Evolutionary conservation across 2,113 vertebrate species (phyloP), one percentile per base, ranked within the genome.

Genomic region (Upupa epops): DNA sequence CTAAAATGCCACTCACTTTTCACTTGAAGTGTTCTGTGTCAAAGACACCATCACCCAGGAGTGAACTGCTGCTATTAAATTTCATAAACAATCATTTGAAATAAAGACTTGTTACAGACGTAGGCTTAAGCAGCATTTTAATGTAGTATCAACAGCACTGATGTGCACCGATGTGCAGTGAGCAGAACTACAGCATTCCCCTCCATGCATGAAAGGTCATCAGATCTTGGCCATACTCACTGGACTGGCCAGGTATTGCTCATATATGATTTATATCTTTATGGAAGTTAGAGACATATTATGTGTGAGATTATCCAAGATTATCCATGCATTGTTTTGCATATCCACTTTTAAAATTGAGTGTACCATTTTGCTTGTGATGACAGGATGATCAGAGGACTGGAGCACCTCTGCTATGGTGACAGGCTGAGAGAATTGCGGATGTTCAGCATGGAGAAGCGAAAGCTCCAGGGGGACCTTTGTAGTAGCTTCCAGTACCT

Each of bases 31-130:
- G 59, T 58, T 34, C 56, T 32, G 40, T 93, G 93, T 95, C 80
- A 75, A 73, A 90, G 83, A 40, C 55, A 45, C 48, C 71, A 34
- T 89, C 86, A 52, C 82, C 81, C 48, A 49, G 75, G 81, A 24
- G 26, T 68, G 88, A 84, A 45, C 60, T 81, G 89, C 72, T 85
- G 55, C 65, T 71, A 37, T 82, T 83, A 75, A 73, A 66, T 92
- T 46, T 45, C 70, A 40, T 66, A 74, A 88, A 77, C 83, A 84
- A 66, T 48, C 25, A 9, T 51, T 64, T 89, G 36, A 66, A 72
- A 54, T 58, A 83, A 88, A 40, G 63, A 70, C 49, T 83, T 91
- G 91, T 87, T 93, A 59, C 48, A 64, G 92, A 55, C 37, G 42
- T 8, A 42, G 60, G 20, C 37, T 72, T 65, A 46, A 74, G 48